These are phyloP conservation scores for Oithona nana DNA, from an alignment of 2,888 invertebrate genomes.

Conservation along the genomic window DNA sequence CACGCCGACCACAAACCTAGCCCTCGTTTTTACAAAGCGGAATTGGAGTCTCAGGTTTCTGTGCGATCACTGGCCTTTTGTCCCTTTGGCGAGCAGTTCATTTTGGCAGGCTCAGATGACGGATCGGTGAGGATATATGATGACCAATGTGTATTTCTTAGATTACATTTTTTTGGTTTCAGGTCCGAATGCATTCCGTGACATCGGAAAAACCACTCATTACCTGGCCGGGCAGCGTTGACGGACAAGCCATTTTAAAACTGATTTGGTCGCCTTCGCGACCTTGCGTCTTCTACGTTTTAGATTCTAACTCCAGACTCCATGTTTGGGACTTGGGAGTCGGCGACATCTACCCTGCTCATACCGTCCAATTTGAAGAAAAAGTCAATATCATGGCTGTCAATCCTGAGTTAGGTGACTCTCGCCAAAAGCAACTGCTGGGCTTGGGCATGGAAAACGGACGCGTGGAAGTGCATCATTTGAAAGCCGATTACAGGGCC, in stretches of 20 bases:
- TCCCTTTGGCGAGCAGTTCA: neutral
- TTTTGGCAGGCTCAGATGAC: slow-evolving; percentile 7
- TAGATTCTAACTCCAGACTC: neutral
- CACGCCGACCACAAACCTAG: slow-evolving; percentile 4
- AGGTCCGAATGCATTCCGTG: neutral
- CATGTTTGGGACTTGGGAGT: slow-evolving; percentile 14
- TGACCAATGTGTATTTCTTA: neutral
- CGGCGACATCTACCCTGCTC: slow-evolving; percentile 13
- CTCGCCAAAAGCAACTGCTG: neutral
- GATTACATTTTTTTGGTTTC: neutral
- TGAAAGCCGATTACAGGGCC: neutral
- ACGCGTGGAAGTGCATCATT: slow-evolving; percentile 5
- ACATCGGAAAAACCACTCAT: neutral
- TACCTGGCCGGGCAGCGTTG: slow-evolving; percentile 13
- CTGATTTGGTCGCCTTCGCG: slow-evolving; percentile 9
- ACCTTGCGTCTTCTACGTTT: slow-evolving; percentile 7
- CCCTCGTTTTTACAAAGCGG: slow-evolving; percentile 7
- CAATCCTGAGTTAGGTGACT: neutral
- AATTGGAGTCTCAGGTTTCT: neutral
- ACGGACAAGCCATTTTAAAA: neutral
- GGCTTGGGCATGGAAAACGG: slow-evolving; percentile 4
- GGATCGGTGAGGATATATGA: neutral
- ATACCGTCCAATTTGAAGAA: slow-evolving; percentile 12
- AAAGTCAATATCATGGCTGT: neutral
- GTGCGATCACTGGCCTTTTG: neutral